Conservation (phyloP, 1,140 invertebrate species). For the Macrocentrus cingulum region DNA sequence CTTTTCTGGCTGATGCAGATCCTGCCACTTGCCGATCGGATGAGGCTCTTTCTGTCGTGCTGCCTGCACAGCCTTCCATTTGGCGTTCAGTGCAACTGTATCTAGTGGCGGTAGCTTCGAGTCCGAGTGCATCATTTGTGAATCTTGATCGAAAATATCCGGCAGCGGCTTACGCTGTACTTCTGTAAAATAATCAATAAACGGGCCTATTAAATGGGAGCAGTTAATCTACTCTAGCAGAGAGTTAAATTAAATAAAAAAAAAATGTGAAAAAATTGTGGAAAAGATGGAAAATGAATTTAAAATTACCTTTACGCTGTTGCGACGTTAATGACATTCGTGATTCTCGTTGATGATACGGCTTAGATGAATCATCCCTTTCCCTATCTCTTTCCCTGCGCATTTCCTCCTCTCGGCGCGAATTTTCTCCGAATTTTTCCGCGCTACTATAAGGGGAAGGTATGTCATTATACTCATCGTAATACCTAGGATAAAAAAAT, state of each 20-base stretch:
- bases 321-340: constrained; percentile 44
- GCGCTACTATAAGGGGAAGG: constrained; percentile 57
- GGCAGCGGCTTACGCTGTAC: constrained; percentile 54
- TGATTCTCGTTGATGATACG: constrained; percentile 54
- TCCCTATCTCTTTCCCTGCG: constrained; percentile 49
- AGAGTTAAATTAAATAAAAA: constrained; percentile 1
- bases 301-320: constrained; percentile 51
- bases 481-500: constrained; percentile 54
- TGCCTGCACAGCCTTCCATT: constrained; percentile 54
- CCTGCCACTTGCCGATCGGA: constrained; percentile 50
- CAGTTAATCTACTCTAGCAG: background rate
- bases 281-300: background rate
- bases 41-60: constrained; percentile 47
- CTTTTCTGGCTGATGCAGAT: constrained; percentile 41
- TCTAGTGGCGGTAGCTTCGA: constrained; percentile 51
- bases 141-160: constrained; percentile 56
- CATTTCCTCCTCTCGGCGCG: constrained; percentile 53
- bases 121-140: constrained; percentile 51
- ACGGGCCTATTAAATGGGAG: constrained; percentile 1
- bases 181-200: constrained; percentile 38
- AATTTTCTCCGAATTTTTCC: constrained; percentile 52
- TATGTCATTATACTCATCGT: constrained; percentile 57
- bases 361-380: constrained; percentile 50
- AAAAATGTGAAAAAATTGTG: background rate
- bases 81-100: constrained; percentile 51